Base-by-base conservation (phyloP, 2,797 vertebrate species). In the Ptychadena robeensis region DNA sequence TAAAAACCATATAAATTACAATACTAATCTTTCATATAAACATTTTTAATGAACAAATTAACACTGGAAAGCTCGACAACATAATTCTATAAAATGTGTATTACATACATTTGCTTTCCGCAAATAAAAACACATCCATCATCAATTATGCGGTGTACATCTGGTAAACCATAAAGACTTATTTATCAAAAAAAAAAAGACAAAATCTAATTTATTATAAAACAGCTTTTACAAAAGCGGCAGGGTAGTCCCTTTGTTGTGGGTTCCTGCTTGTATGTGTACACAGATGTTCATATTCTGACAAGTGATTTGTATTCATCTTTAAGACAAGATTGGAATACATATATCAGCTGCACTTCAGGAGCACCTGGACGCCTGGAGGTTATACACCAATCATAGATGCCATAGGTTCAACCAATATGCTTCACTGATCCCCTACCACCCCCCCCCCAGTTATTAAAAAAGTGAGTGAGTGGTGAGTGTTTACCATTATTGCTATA, bases 21-120 rank as follows among this genome's bases (percentile, higher is more conserved):
- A 79, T 70, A 80, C 80, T 74, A 84, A 74, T 84, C 82, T 73
- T 83, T 53, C 38, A 84, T 76, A 70, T 84, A 69, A 66, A 69
- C 34, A 79, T 79, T 79, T 79, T 83, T 83, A 63, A 83, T 79
- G 76, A 44, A 48, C 22, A 48, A 79, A 84, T 79, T 73, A 80
- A 35, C 28, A 32, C 11, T 1, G 11, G 34, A 84, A 63, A 37
- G 44, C 76, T 64, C 69, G n/a, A 59, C 32, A 80, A 70, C 76
- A 44, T 67, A 61, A 79, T 79, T 40, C 61, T 59, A 83, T 78
- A 53, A 74, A 44, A 48, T 40, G 31, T 40, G 35, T 31, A 44
- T 31, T 37, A 11, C 27, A 67, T 63, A 68, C 74, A 73, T 79
- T 79, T 59, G 44, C 74, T 74, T 48, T 73, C 63, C 48, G 74